Percentiles rank a stretch among this genome's conserved stretches.
These are phyloP conservation scores for Netelia virgata DNA, from an alignment of 2,888 invertebrate species.

Conservation along the genomic window DNA sequence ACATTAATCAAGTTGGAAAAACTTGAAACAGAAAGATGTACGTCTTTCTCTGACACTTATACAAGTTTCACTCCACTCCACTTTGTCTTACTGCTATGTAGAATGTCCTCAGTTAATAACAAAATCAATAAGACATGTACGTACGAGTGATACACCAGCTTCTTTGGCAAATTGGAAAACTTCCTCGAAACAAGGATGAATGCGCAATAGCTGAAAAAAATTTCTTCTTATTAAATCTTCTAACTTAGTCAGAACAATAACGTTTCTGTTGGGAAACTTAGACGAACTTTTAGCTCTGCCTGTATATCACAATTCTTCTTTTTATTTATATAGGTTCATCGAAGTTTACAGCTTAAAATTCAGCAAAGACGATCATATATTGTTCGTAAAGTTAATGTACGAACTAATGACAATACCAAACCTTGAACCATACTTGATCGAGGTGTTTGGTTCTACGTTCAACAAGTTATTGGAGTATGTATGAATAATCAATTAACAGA, in stretches of 20 bases:
- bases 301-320: slow-evolving; percentile 28
- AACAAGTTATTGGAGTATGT: slow-evolving; percentile 91
- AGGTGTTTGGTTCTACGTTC: slow-evolving; percentile 89
- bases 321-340: slow-evolving; percentile 89
- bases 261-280: background rate
- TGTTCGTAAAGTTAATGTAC: slow-evolving; percentile 92
- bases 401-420: slow-evolving; percentile 92
- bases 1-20: no score
- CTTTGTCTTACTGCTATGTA: no score
- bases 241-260: background rate
- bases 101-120: no score
- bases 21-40: no score
- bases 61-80: no score
- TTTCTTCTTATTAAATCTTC: no score
- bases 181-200: no score
- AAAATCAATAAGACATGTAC: no score
- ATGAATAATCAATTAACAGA: slow-evolving; percentile 15
- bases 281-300: background rate
- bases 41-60: no score
- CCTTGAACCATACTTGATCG: slow-evolving; percentile 91
- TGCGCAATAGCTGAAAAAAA: no score
- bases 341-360: slow-evolving; percentile 94
- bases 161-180: no score
- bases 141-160: no score
- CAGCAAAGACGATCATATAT: slow-evolving; percentile 95